Evolutionary conservation across 2,113 vertebrate species (phyloP), one percentile per base, ranked within the genome.

Genomic region (Centropus bengalensis): DNA sequence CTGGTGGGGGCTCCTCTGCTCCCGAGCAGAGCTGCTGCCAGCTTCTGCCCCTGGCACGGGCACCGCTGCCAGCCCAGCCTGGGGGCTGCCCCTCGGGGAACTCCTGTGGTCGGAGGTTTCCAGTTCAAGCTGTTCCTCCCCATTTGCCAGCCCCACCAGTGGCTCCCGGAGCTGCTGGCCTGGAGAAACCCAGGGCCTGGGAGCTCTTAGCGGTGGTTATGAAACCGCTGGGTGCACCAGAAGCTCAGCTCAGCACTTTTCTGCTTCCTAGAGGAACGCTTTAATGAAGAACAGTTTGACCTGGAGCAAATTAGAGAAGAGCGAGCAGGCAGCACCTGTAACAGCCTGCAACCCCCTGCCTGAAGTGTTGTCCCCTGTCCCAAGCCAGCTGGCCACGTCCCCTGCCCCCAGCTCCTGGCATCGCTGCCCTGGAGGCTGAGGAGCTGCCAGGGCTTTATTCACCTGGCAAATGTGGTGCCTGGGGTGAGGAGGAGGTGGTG

Each of bases 231-330:
- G 94, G 44, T 28, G 70, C 86, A 38, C 49, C 76, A 21, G 62
- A 2, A 74, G 69, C 80, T 62, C 52, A 4, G 85, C 92, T 96
- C 94, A 94, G 95, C 96, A 67, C 93, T 88, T 88, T 60, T 32
- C 17, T 51, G 0, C 3, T 13, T 52, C 92, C 87, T 82, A 26
- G 56, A 90, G 97, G 91, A 91, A 19, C 0, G 1, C 3, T 92
- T 83, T 77, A 66, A 44, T 77, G 23, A 87, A 52, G 79, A 95
- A 27, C 86, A 44, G 58, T 23, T 79, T 79, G 49, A 95, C 88
- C 89, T 77, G 91, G 70, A 82, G 93, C 78, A 66, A 91, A 90
- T 59, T 10, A 63, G 85, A 81, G 71, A 62, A 64, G n/a, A 23
- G 33, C 5, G 90, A 84, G 82, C 58, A 12, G 10, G 56, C 74